Evolutionary conservation across 2,797 vertebrate species (phyloP).

Genomic region (Vireo griseus): DNA sequence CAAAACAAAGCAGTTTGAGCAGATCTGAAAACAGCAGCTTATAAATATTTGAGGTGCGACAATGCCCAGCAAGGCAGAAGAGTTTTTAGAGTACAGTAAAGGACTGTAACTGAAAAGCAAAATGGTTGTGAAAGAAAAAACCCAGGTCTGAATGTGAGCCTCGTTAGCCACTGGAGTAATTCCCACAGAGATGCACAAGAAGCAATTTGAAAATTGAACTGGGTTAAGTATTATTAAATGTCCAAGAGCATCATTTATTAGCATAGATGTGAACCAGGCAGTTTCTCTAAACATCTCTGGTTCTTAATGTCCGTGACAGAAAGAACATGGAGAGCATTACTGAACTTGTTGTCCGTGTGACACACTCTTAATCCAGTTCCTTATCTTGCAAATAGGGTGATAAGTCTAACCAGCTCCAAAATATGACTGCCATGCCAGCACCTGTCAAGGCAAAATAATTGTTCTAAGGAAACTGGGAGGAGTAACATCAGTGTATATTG

Average conservation of each 20-base stretch:
- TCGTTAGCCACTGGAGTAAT: neutral
- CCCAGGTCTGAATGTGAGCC: neutral
- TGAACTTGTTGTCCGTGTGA: neutral
- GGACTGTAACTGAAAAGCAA: neutral
- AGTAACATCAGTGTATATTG: neutral
- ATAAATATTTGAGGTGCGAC: neutral
- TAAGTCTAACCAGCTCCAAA: slow-evolving; percentile 5
- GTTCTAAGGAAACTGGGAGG: neutral
- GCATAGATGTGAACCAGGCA: neutral
- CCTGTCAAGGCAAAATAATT: slow-evolving; percentile 15
- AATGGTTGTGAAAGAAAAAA: neutral
- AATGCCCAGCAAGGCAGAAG: neutral
- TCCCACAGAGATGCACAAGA: neutral
- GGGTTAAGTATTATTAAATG: neutral
- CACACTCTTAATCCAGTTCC: neutral
- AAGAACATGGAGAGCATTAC: neutral
- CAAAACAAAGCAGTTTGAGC: neutral
- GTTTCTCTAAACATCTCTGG: neutral
- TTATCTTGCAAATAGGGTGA: neutral
- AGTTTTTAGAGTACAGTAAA: neutral
- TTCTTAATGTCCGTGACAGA: slow-evolving; percentile 6
- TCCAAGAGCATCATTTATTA: neutral
- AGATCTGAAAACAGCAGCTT: neutral
- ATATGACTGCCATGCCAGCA: neutral
- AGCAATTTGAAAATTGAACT: slow-evolving; percentile 10